These are phyloP conservation scores for Enteromius anoplus DNA, from an alignment of 2,797 vertebrate genomes.

Conservation along the genomic window DNA sequence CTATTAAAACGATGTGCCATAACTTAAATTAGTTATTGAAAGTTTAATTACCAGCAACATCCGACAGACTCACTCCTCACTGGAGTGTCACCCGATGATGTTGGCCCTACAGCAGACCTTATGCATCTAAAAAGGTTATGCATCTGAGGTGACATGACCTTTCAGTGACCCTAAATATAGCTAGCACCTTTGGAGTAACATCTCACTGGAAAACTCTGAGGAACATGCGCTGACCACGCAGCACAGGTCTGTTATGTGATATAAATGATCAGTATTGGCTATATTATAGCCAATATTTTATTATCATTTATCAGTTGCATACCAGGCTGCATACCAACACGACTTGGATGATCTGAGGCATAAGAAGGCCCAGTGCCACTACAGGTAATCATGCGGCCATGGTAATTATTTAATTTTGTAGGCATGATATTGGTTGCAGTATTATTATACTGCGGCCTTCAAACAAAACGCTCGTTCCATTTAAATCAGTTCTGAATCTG, in stretches of 20 bases:
- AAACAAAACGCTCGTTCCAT: neutral
- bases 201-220: neutral
- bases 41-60: constrained; percentile 43
- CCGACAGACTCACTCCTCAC: constrained; percentile 32
- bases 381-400: neutral
- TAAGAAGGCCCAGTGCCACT: no score
- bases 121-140: constrained; percentile 47
- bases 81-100: constrained; percentile 9
- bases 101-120: constrained; percentile 17
- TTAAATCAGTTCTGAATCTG: neutral
- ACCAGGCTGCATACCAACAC: neutral
- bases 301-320: neutral
- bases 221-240: neutral
- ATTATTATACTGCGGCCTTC: neutral
- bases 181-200: constrained; percentile 15
- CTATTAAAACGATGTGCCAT: neutral
- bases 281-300: neutral
- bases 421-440: neutral
- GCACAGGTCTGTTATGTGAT: neutral
- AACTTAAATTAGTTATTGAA: neutral
- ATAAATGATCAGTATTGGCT: neutral
- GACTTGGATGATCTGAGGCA: neutral
- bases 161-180: constrained; percentile 55
- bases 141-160: constrained; percentile 49
- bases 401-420: neutral